Conservation (phyloP, 2,113 vertebrate genomes). For the Psilopogon haemacephalus region DNA sequence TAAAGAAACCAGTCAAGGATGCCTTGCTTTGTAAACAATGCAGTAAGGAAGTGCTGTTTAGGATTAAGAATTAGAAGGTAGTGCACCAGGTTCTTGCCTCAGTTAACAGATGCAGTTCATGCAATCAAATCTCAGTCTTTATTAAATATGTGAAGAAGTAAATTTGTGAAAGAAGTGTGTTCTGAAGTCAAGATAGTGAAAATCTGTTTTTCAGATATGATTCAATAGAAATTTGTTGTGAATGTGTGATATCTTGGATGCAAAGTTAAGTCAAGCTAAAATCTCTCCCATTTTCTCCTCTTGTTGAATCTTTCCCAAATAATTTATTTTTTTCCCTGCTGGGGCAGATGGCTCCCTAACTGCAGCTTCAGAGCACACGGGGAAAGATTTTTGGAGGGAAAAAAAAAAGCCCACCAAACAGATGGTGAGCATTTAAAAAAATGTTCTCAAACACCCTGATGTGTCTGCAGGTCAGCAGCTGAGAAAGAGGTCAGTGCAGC, state of each 20-base stretch:
- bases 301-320: not conserved
- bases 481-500: not conserved
- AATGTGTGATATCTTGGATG: not conserved
- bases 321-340: not conserved
- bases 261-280: not conserved
- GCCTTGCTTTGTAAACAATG: constrained; percentile 47
- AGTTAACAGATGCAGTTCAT: not conserved
- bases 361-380: not conserved
- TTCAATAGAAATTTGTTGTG: not conserved
- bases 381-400: not conserved
- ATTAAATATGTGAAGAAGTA: not conserved
- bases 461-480: not conserved
- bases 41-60: not conserved
- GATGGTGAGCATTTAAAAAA: not conserved
- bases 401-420: not conserved
- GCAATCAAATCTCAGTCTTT: not conserved
- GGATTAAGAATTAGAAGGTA: constrained; percentile 14
- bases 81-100: not conserved
- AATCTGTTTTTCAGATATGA: not conserved
- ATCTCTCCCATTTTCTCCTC: not conserved
- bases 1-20: constrained; percentile 54
- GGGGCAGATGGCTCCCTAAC: constrained; percentile 17
- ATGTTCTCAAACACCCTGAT: not conserved
- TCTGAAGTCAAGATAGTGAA: not conserved
- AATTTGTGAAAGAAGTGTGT: not conserved